Conservation (phyloP, 2,113 vertebrate species). For the Mesembrinibis cayennensis region DNA sequence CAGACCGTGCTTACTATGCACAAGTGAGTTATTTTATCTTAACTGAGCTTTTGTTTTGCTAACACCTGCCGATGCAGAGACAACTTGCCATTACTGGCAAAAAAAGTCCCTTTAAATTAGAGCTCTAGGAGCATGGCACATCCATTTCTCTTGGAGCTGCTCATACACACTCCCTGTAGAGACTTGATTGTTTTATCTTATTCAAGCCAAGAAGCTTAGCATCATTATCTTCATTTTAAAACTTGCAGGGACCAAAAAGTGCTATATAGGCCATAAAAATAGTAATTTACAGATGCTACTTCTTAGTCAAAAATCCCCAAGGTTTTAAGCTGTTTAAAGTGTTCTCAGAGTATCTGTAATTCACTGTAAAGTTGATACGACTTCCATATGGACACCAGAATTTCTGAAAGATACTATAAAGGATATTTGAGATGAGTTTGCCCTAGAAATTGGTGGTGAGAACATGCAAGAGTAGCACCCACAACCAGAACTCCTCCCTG, state of each 20-base stretch:
- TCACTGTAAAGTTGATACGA: background rate
- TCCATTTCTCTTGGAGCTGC: background rate
- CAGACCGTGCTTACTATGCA: background rate
- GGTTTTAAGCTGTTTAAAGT: background rate
- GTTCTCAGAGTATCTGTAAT: background rate
- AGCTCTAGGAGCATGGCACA: accelerated
- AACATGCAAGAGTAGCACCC: background rate
- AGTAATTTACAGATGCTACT: background rate
- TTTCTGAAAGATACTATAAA: background rate
- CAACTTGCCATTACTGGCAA: background rate
- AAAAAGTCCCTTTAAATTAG: background rate
- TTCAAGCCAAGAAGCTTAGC: background rate
- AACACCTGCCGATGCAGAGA: background rate
- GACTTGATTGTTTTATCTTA: background rate
- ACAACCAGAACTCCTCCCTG: background rate
- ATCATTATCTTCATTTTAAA: background rate
- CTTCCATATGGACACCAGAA: background rate
- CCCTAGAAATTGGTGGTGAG: background rate
- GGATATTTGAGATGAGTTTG: background rate
- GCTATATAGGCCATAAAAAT: background rate
- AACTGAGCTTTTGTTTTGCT: background rate
- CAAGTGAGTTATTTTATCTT: background rate
- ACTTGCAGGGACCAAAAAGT: background rate
- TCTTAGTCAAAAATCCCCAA: background rate
- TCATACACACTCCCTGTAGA: background rate